Evolutionary conservation across 1,140 invertebrate genomes (phyloP), one percentile per base, ranked within the genome.

Genomic region (Phenacoccus solenopsis): DNA sequence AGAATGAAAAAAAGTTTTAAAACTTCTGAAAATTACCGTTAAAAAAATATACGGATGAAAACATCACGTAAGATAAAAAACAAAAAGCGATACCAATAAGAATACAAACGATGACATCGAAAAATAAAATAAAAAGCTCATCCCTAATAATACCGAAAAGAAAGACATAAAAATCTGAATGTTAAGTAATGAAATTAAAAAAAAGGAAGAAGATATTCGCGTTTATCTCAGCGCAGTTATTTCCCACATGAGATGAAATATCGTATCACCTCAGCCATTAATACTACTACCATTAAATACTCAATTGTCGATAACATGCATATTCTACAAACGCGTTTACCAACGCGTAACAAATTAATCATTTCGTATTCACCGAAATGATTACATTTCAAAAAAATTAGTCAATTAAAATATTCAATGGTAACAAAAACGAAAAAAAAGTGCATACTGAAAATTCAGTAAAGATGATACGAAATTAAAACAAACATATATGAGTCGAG

Each of bases 141-240:
- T n/a, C 16, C 38, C 4, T n/a, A 49, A 3, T 4, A 49, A 16
- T 49, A n/a, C n/a, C n/a, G 38, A n/a, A 49, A 49, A 49, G 38
- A 49, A 49, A 49, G 38, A 49, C 38, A 49, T 49, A 49, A 49
- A 49, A 49, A 49, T 49, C 38, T 49, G 38, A 49, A 49, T 49
- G 38, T 49, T 49, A 49, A 49, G 38, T 49, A 49, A 49, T 49
- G 12, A 49, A n/a, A n/a, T n/a, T n/a, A n/a, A n/a, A n/a, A n/a
- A 49, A 32, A 49, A 49, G 38, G 38, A 49, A 49, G 38, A 49
- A 49, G 38, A 49, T 49, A 49, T 49, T 9, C 38, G 38, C 5
- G 38, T 16, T n/a, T 49, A 49, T 49, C 38, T 49, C 20, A 16
- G 20, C 16, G 16, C 38, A n/a, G 20, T 49, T 49, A 9, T n/a